Base-by-base conservation (phyloP, 35 echinoderm and acorn worm genomes). In the Holothuria glaberrima region DNA sequence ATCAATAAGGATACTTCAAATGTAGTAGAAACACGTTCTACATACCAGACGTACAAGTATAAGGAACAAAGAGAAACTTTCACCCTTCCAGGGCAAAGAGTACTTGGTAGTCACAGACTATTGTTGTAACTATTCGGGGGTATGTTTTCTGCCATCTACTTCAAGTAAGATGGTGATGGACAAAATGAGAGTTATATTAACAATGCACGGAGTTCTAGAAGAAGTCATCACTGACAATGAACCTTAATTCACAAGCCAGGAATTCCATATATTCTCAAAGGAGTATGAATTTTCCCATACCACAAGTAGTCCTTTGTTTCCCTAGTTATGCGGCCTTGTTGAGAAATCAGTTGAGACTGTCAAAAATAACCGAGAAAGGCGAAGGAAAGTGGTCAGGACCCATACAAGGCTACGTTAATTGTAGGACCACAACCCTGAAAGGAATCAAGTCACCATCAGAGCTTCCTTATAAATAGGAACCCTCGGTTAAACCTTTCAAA, bases 201-300 rank as follows among this genome's bases (percentile, higher is more conserved):
- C 82, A 18, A 69, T 72, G 30, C 89, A 94, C n/a, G 72, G 91
- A 22, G 83, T 75, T 6, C 91, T 72, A 6, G 20, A 62, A 48
- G 36, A 88, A 41, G 75, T 89, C 7, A 31, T 94, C 9, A 86
- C 30, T 12, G 88, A 90, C 64, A 94, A 94, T 35, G 38, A 35
- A 54, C 9, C 66, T 30, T 14, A 69, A 27, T 18, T 57, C 31
- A 16, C 63, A 22, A 93, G 74, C 52, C 27, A 19, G 26, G 66
- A 94, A 70, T 94, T 91, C 71, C 18, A 58, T 14, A 7, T 16
- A 21, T 94, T 91, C 80, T 14, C 68, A 26, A 63, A 4, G 12
- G 68, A 94, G 29, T 94, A 89, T 36, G 83, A 88, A 82, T 94
- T 94, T 59, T 28, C 56, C 54, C 80, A 91, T 48, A 78, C 54